These are phyloP conservation scores for Agelastica alni DNA, from an alignment of 2,888 invertebrate species.

Conservation along the genomic window DNA sequence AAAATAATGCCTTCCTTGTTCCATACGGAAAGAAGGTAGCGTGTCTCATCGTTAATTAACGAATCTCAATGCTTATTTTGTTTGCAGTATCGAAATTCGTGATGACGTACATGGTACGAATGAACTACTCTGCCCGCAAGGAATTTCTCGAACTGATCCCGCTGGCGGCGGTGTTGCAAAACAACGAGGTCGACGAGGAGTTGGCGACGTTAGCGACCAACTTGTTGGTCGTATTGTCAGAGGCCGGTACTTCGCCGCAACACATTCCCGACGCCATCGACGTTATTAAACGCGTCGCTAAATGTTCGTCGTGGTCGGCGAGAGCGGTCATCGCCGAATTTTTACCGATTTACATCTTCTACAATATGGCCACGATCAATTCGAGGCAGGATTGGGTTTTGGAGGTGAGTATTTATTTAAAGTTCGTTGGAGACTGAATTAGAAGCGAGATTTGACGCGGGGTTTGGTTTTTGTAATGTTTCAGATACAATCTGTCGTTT, in stretches of 20 bases:
- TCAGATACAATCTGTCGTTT: slow-evolving; percentile 64
- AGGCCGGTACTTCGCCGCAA: slow-evolving; percentile 63
- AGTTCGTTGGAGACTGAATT: too few relatives aligned
- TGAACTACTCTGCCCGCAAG: slow-evolving; percentile 55
- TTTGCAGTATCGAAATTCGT: slow-evolving; percentile 50
- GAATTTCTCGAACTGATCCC: slow-evolving; percentile 66
- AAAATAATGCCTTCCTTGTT: too few relatives aligned
- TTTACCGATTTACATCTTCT: slow-evolving; percentile 72
- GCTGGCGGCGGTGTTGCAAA: slow-evolving; percentile 74
- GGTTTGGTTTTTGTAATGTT: too few relatives aligned
- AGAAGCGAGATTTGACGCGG: too few relatives aligned
- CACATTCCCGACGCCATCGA: slow-evolving; percentile 65
- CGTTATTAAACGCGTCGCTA: slow-evolving; percentile 57
- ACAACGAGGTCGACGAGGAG: slow-evolving; percentile 79
- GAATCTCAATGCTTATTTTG: too few relatives aligned
- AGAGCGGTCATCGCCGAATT: slow-evolving; percentile 69
- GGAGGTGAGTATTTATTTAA: too few relatives aligned
- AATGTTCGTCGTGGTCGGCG: slow-evolving; percentile 70
- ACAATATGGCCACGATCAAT: slow-evolving; percentile 69
- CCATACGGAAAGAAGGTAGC: too few relatives aligned
- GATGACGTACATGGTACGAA: slow-evolving; percentile 45
- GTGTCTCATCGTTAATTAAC: too few relatives aligned
- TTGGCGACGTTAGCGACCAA: slow-evolving; percentile 68
- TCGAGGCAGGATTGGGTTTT: slow-evolving; percentile 60
- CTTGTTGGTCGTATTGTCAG: slow-evolving; percentile 71